Base-by-base conservation (phyloP, 2,113 vertebrate species). In the Toxotes chatareus region DNA sequence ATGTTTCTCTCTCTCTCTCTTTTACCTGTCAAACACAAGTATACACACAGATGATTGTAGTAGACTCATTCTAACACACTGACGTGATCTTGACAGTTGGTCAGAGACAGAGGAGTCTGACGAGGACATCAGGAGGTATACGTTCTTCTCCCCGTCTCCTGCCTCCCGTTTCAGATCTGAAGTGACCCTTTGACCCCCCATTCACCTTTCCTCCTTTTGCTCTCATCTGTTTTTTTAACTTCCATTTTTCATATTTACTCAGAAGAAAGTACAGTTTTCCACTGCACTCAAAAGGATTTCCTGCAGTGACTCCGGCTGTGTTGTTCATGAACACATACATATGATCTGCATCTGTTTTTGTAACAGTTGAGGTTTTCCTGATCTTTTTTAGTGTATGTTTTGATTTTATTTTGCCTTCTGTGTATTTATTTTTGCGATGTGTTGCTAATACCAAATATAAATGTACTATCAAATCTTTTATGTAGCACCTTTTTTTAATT, bases 81-180 rank as follows among this genome's bases (percentile, higher is more conserved):
- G 81, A 63, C 87, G 61, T 89, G 81, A 82, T 87, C 88, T 93
- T 93, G 90, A 92, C 93, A 94, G 93, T 86, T 93, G 93, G 86
- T 91, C 92, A 90, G 86, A 75, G 83, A 76, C 70, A 68, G 91
- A 93, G 62, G 88, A 91, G 82, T 59, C 85, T 75, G 82, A 83
- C 0, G 93, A 92, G 82, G 92, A 93, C 87, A 27, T 79, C 85
- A 65, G 86, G 92, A 93, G 93, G 93, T 93, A 93, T 47, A 76
- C 8, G 62, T 21, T 79, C 80, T 51, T 71, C 74, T 77, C 71
- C 83, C 61, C 53, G 65, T 76, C 36, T 75, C 61, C 62, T 56
- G 38, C 53, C 55, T 75, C 49, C 60, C 53, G 34, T 72, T 77
- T 82, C 65, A 49, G 68, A 80, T 47, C 59, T 83, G 64, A 72